A percentile compares a stretch with the other conserved stretches of the same genome.
phyloP scores from a whole-genome alignment of 2,797 vertebrate species.

The Sebastes trivittatus region DNA sequence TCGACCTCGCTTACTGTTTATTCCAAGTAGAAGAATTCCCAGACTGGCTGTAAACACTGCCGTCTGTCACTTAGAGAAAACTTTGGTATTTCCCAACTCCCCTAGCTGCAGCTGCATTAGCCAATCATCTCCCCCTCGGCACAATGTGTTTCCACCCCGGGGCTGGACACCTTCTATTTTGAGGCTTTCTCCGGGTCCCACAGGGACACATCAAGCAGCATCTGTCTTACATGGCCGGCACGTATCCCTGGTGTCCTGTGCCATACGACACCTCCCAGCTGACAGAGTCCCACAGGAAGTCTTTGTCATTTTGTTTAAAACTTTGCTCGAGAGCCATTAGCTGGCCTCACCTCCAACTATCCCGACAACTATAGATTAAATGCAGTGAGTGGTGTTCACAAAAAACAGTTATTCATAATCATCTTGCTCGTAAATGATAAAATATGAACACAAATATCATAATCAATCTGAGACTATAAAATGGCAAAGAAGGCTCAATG shows the following conservation, averaged over 20 bases:
- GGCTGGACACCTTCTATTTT: constrained; percentile 56
- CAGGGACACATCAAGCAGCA: constrained; percentile 51
- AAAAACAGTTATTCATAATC: background rate
- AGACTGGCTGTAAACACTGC: constrained; percentile 51
- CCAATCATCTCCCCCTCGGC: constrained; percentile 41
- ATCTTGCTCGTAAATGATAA: background rate
- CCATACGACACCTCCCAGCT: constrained; percentile 31
- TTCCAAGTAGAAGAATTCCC: constrained; percentile 40
- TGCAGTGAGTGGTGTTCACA: background rate
- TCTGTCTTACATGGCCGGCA: constrained; percentile 57
- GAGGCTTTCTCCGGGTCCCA: constrained; percentile 55
- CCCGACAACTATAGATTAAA: background rate
- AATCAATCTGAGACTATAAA: background rate
- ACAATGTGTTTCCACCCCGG: constrained; percentile 57
- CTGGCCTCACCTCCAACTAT: background rate
- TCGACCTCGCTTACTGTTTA: constrained; percentile 2
- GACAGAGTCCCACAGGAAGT: constrained; percentile 40
- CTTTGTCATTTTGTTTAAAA: constrained; percentile 56
- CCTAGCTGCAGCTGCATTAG: constrained; percentile 28
- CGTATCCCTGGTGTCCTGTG: constrained; percentile 46
- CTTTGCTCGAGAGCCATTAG: background rate
- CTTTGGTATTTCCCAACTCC: constrained; percentile 65
- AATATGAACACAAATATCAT: background rate
- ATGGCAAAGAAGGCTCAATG: background rate
- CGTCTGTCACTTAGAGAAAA: constrained; percentile 44